Evolutionary conservation across 2,113 vertebrate species (phyloP).

Genomic region (Felis chaus): DNA sequence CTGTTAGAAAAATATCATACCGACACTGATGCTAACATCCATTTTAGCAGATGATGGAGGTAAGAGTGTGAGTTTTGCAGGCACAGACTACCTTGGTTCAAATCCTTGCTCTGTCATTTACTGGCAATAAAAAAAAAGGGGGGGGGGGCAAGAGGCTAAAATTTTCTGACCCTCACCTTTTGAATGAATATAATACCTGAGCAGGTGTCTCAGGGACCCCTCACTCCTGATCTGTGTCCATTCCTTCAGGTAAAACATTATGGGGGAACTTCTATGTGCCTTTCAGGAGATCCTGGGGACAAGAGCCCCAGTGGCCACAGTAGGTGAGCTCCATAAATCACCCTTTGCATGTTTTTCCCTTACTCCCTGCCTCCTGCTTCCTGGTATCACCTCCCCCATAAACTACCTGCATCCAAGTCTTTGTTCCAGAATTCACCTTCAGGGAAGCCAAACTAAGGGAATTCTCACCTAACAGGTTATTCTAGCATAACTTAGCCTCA

Average conservation of each 20-base stretch:
- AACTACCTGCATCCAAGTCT: not conserved
- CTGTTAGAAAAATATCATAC: not conserved
- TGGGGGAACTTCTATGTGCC: accelerated
- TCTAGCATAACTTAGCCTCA: not conserved
- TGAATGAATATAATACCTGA: not conserved
- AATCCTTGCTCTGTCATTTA: not conserved
- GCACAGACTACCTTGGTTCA: not conserved
- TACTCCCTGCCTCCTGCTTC: not conserved
- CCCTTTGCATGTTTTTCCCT: not conserved
- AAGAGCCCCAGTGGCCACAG: accelerated
- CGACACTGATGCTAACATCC: not conserved
- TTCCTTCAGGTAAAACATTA: not conserved
- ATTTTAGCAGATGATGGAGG: not conserved
- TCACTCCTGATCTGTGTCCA: not conserved
- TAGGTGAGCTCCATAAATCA: not conserved
- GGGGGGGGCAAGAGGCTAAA: not conserved
- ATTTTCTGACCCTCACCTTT: not conserved
- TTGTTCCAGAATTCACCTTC: not conserved
- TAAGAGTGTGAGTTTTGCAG: not conserved
- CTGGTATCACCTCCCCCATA: not conserved
- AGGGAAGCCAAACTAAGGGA: not conserved
- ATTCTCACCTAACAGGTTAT: not conserved
- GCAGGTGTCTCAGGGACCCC: not conserved
- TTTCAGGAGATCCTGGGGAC: not conserved
- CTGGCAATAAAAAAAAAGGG: not conserved